Percentiles rank a stretch among this genome's conserved stretches.
Evolutionary conservation across 2,888 invertebrate species (phyloP).

Genomic region (Trissolcus japonicus): DNA sequence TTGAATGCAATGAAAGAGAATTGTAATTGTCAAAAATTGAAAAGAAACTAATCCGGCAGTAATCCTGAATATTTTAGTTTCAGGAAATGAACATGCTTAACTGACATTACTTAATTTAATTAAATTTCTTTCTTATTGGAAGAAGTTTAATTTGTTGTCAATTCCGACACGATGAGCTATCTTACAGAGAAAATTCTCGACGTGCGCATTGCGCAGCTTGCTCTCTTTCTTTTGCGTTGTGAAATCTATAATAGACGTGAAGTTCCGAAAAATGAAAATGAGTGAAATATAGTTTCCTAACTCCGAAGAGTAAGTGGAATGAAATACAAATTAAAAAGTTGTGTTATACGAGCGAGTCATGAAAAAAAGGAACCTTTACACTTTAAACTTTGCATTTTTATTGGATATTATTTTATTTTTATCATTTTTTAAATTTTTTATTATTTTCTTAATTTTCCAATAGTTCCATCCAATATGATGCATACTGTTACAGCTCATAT

Average conservation of each 20-base stretch:
- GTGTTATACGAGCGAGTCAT: too few species aligned
- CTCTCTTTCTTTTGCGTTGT: conserved; percentile 53
- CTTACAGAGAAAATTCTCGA: conserved; percentile 50
- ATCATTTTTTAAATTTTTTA: too few species aligned
- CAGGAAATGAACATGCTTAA: conserved; percentile 9
- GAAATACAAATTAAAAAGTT: too few species aligned
- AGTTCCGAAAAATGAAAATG: conserved; percentile 50
- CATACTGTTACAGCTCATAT: too few species aligned
- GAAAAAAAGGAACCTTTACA: too few species aligned
- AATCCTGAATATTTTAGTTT: conserved; percentile 21
- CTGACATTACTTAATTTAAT: conserved; percentile 52
- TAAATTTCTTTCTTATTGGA: conserved; percentile 51
- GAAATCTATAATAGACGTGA: conserved; percentile 45
- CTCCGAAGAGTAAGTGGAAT: conserved; percentile 28
- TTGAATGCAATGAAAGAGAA: too few species aligned
- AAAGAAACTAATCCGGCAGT: neutral
- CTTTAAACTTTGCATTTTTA: too few species aligned
- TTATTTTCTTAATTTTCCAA: too few species aligned
- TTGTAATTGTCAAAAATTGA: too few species aligned
- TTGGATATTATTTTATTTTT: too few species aligned
- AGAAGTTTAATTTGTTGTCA: conserved; percentile 55
- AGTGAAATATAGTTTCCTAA: conserved; percentile 48
- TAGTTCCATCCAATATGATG: too few species aligned
- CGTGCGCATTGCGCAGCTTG: conserved; percentile 38
- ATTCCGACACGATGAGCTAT: conserved; percentile 47